phyloP scores from a whole-genome alignment of 1,140 invertebrate genomes.

The Drosophila mayri region DNA sequence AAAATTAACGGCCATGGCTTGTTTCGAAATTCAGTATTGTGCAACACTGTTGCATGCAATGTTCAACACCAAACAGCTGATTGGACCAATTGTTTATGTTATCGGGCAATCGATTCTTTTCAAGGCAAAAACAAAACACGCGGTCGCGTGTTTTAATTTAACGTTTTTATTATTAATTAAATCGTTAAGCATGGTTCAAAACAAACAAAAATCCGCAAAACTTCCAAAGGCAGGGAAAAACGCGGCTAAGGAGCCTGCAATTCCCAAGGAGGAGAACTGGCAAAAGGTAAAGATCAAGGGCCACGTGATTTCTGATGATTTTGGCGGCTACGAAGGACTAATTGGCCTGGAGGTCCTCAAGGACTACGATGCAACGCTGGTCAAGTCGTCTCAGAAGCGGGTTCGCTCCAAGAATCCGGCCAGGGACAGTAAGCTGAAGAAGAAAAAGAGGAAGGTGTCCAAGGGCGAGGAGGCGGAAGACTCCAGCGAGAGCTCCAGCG shows the following conservation, averaged over 20 bases:
- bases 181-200: constrained; percentile 32
- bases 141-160: constrained; percentile 32
- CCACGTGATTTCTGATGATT: constrained; percentile 78
- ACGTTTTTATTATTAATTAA: constrained; percentile 14
- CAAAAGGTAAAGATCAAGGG: constrained; percentile 83
- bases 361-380: constrained; percentile 68
- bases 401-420: constrained; percentile 2
- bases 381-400: constrained; percentile 56
- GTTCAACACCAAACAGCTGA: constrained; percentile 22
- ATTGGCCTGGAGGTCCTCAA: constrained; percentile 83
- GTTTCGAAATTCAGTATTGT: background rate
- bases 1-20: background rate
- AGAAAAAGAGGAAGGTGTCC: constrained; percentile 38
- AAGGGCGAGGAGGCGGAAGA: constrained; percentile 35
- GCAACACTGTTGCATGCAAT: constrained; percentile 10
- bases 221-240: constrained; percentile 8
- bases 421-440: constrained; percentile 12
- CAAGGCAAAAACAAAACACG: constrained; percentile 44
- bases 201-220: constrained; percentile 27
- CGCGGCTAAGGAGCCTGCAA: background rate
- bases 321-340: constrained; percentile 74
- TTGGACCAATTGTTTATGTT: background rate
- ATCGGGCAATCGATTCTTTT: background rate
- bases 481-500: constrained; percentile 53
- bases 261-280: constrained; percentile 58